Evolutionary conservation across 2,888 invertebrate species (phyloP), one percentile per base, ranked within the genome.

Genomic region (Synergus umbraculus): DNA sequence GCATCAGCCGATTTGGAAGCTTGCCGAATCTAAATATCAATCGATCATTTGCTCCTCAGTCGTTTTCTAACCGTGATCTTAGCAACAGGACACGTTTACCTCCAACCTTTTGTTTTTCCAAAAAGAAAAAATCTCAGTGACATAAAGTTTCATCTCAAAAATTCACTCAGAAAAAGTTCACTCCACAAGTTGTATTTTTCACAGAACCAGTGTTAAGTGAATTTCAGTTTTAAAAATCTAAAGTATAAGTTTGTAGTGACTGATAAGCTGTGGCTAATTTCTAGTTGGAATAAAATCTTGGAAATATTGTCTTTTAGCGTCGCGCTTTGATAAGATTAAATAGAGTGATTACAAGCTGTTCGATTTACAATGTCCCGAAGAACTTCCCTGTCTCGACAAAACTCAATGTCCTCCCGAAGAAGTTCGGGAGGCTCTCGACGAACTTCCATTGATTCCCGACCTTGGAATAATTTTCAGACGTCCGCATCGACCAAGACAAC

Each of bases 401-500:
- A 41, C n/a, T 54, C 54, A 54, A n/a, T 69, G 44, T 49, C 69
- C 49, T 69, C 69, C 8, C 69, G 69, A 69, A 69, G 49, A 49
- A 69, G 49, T 69, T 69, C 69, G 15, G 46, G 46, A 69, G 49
- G 49, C 15, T 69, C 73, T 10, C 37, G 73, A 58, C 73, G 73
- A 41, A 54, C 73, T 5, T 73, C 73, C 37, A 54, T 73, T 73
- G 73, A 73, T 73, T 54, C 49, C 10, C 29, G 29, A 73, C 54
- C 73, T 73, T 76, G 76, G 43, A 41, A 67, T 79, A 76, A n/a
- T 69, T 95, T 95, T 83, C 95, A 97, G 97, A 97, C 97, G 92
- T 97, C 97, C 91, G 96, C 97, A 88, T 95, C 96, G 87, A 97
- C 97, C 89, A 97, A 96, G 92, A 97, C 96, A 87, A 97, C 97